Percentiles rank a stretch among this genome's conserved stretches.
These are phyloP conservation scores for Nyctalus aviator DNA, from an alignment of 2,797 vertebrate species.

Conservation along the genomic window DNA sequence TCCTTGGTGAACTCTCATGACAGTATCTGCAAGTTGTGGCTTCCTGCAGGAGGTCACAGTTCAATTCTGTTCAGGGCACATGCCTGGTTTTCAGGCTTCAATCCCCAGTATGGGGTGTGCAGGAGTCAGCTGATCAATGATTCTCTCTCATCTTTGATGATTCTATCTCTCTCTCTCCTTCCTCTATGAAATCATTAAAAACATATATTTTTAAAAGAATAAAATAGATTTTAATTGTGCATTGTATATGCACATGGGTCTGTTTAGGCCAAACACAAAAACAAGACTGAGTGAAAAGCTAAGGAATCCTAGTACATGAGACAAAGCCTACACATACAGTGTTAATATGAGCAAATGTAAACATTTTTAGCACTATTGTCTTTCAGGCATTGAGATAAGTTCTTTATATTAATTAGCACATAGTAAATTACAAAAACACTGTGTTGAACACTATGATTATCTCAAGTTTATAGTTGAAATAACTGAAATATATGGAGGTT, in stretches of 20 bases:
- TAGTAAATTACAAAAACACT: not conserved
- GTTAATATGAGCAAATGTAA: constrained; percentile 18
- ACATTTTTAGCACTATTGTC: constrained; percentile 33
- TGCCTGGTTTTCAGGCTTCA: no score
- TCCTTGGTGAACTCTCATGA: no score
- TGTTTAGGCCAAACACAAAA: constrained; percentile 16
- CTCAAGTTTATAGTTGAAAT: constrained; percentile 18
- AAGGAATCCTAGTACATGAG: not conserved
- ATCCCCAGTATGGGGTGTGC: no score
- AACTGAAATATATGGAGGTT: constrained; percentile 33
- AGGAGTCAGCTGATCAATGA: no score
- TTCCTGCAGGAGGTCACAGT: no score
- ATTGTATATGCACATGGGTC: not conserved
- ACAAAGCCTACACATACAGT: not conserved
- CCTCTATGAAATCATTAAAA: no score
- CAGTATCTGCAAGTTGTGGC: no score
- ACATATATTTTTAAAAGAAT: not conserved
- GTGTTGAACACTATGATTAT: not conserved
- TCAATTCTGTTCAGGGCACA: no score
- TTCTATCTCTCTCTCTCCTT: no score
- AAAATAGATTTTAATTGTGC: constrained; percentile 6
- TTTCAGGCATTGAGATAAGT: not conserved
- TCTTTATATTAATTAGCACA: not conserved
- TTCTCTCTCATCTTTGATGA: no score
- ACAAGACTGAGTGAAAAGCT: not conserved